Percentiles rank a stretch among this genome's conserved stretches.
These are phyloP conservation scores for Aythya baeri DNA, from an alignment of 2,113 vertebrate species.

Conservation along the genomic window DNA sequence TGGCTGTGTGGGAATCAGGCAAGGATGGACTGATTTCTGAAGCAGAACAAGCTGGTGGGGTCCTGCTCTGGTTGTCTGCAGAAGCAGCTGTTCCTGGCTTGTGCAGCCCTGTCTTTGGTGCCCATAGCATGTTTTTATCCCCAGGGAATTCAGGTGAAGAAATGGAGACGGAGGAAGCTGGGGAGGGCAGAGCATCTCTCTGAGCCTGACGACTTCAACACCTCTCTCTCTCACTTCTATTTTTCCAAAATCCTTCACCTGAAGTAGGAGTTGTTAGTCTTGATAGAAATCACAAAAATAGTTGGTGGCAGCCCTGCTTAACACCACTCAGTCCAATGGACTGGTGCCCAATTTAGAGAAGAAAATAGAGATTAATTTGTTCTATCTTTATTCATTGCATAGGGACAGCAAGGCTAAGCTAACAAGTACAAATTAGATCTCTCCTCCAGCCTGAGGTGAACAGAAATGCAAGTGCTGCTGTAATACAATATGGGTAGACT, in stretches of 20 bases:
- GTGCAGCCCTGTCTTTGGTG: not conserved
- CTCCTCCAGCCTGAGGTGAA: not conserved
- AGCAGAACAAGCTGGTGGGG: not conserved
- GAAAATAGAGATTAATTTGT: not conserved
- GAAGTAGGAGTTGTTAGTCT: not conserved
- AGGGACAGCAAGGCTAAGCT: not conserved
- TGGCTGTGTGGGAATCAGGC: not conserved
- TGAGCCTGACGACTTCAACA: not conserved
- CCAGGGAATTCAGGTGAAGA: not conserved
- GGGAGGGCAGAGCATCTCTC: not conserved
- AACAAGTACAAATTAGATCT: not conserved
- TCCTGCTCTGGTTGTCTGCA: not conserved
- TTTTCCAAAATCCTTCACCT: not conserved
- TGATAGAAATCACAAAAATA: not conserved
- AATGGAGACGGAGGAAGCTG: not conserved
- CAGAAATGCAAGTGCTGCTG: not conserved
- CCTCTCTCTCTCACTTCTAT: not conserved
- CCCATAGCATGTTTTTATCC: not conserved
- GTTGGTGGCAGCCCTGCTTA: not conserved
- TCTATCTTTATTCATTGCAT: not conserved
- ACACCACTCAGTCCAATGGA: not conserved
- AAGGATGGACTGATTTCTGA: not conserved
- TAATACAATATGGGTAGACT: not conserved
- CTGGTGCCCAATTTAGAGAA: not conserved
- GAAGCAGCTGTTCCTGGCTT: not conserved